Evolutionary conservation across 2,797 vertebrate species (phyloP), one percentile per base, ranked within the genome.

Genomic region (Cynodonichthys magdalenae): DNA sequence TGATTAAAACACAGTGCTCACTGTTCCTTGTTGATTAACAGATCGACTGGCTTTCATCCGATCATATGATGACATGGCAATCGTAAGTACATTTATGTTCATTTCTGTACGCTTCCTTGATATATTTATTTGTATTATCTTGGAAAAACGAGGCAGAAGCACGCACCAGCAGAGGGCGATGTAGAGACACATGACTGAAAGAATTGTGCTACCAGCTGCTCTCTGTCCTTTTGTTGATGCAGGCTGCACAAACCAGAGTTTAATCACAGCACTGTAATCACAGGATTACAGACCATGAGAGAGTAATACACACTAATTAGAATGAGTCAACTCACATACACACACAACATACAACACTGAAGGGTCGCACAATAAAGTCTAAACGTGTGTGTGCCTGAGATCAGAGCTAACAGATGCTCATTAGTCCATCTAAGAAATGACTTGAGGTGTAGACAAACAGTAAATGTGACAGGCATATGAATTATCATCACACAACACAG

Each of bases 11-110:
- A 39, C 51, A 18, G 54, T 54, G 6, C 36, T 63, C 24, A 31
- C 53, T 11, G n/a, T 19, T 24, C 46, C 7, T 55, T 59, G 3
- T 67, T 89, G 63, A 28, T 78, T 84, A 84, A 24, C 90, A 97
- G 96, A 95, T 88, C 93, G 92, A 77, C 60, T 97, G 66, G 94
- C 93, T 80, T 86, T 91, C 53, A 87, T 97, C 82, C 83, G 85
- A 14, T 86, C 84, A n/a, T 96, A 94, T 81, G 95, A 98, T 71
- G 92, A 90, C 72, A 95, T 96, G 95, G 63, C 94, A 71, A 45
- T 89, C 71, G 96, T 97, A 63, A 95, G 96, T 93, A 69, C 41
- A 51, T 47, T 49, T 9, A 15, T 54, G 0, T 28, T 34, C 0
- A 11, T 62, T 52, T 62, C 41, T 29, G 45, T 14, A 67, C 7